A percentile compares a stretch with the other conserved stretches of the same genome.
Evolutionary conservation across 2,113 vertebrate species (phyloP).

Genomic region (Corythornis cristatus): DNA sequence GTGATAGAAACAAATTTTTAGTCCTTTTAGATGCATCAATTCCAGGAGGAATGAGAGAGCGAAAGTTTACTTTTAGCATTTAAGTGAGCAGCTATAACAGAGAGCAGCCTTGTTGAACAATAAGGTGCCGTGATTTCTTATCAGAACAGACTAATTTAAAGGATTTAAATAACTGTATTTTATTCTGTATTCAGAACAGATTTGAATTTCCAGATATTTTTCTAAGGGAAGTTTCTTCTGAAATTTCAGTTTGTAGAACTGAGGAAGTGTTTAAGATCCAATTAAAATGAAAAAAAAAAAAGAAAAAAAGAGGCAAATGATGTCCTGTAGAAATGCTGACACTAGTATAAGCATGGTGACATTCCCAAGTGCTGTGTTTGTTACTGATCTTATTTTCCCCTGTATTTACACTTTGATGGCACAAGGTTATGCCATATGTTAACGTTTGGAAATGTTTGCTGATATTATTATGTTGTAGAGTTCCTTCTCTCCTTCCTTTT

Average conservation of each 20-base stretch:
- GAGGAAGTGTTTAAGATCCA: background rate
- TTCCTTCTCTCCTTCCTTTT: background rate
- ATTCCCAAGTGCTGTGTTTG: background rate
- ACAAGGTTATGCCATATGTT: background rate
- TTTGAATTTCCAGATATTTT: background rate
- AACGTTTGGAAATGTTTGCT: background rate
- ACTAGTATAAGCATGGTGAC: background rate
- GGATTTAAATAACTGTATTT: background rate
- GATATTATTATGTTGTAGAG: background rate
- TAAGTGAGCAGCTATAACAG: background rate
- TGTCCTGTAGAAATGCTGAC: background rate
- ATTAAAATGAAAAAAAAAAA: background rate
- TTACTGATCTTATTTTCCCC: background rate
- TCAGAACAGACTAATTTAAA: background rate
- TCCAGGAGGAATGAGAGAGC: background rate
- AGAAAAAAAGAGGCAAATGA: background rate
- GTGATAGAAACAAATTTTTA: background rate
- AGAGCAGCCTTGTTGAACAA: background rate
- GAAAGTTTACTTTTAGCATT: background rate
- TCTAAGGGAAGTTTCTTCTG: background rate
- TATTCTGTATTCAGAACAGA: background rate
- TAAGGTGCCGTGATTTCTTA: background rate
- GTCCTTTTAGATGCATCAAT: background rate
- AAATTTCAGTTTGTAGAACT: background rate
- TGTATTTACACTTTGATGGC: background rate